Base-by-base conservation (phyloP, 2,797 vertebrate genomes). In the Loriculus beryllinus region DNA sequence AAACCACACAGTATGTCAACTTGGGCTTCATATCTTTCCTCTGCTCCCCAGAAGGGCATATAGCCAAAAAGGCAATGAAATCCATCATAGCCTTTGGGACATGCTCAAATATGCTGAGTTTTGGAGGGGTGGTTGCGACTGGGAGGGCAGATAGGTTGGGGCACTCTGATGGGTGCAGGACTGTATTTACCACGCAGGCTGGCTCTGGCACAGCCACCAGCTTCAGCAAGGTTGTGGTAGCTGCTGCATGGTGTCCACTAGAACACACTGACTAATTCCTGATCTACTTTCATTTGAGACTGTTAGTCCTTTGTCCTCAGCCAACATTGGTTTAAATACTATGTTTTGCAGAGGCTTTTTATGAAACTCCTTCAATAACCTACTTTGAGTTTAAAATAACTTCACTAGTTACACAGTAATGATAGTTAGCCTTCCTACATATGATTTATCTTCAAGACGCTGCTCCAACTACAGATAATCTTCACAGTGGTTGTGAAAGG, bases 321-420 rank as follows among this genome's bases (percentile, higher is more conserved):
- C 57, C 37, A 31, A 26, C 10, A 2, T 35, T 67, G 48, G 43
- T 92, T 72, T 67, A 82, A 86, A 42, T 14, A 40, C 57, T 43
- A 63, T 75, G 28, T 57, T 93, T 92, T 89, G 57, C 42, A 86
- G 49, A 25, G 40, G 7, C 13, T 92, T 92, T 92, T 57, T 45
- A 21, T 45, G 37, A 74, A 86, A 81, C 49, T 96, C 72, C 56
- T 80, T 81, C 79, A 68, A 52, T 96, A 92, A 93, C 95, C 88
- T 86, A 93, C 64, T 93, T 75, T 45, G 48, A 81, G 81, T 86
- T 95, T 97, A 94, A 95, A 96, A 96, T 96, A 92, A 90, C 87
- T 64, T 75, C 90, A 92, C 95, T 94, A 96, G 60, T 74, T 92
- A 88, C 80, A 64, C 33, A 10, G 57, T 56, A 83, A 85, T 90